phyloP scores from a whole-genome alignment of 1,140 invertebrate species.

The Drosophila busckii region DNA sequence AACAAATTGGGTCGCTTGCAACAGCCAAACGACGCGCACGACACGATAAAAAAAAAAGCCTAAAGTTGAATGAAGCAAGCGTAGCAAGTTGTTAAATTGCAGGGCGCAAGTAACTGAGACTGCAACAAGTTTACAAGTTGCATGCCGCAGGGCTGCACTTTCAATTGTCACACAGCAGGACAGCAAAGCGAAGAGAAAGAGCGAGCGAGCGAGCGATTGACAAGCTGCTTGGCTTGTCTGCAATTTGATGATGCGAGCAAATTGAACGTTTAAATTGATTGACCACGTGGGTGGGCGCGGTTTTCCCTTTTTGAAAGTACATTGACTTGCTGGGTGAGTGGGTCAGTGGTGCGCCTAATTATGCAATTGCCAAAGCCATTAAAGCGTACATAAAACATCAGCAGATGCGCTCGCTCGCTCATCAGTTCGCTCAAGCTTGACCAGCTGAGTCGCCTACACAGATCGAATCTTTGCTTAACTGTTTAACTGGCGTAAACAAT shows the following conservation, averaged over 20 bases:
- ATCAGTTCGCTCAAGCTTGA: conserved; percentile 36
- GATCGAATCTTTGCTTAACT: conserved; percentile 5
- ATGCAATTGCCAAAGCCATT: conserved; percentile 42
- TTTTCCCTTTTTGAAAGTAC: conserved; percentile 46
- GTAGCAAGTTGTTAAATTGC: conserved; percentile 35
- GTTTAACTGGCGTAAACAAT: conserved; percentile 45
- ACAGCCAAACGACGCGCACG: conserved; percentile 20
- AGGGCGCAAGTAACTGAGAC: conserved; percentile 6
- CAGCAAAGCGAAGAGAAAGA: background rate
- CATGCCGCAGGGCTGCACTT: conserved; percentile 44
- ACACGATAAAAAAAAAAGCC: background rate
- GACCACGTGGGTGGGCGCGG: conserved; percentile 55
- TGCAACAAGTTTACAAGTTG: conserved; percentile 61
- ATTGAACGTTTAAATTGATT: conserved; percentile 61
- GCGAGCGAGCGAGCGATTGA: background rate
- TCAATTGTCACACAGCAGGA: conserved; percentile 55
- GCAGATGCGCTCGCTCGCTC: conserved; percentile 21
- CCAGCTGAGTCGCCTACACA: conserved; percentile 43
- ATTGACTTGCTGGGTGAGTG: conserved; percentile 27
- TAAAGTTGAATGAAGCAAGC: conserved; percentile 48
- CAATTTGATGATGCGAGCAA: conserved; percentile 40
- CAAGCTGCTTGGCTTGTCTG: conserved; percentile 1
- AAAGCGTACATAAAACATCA: conserved; percentile 31
- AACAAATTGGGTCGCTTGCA: conserved; percentile 53
- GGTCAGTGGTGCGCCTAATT: conserved; percentile 57